phyloP scores from a whole-genome alignment of 1,140 invertebrate genomes.

The Anadara kagoshimensis region DNA sequence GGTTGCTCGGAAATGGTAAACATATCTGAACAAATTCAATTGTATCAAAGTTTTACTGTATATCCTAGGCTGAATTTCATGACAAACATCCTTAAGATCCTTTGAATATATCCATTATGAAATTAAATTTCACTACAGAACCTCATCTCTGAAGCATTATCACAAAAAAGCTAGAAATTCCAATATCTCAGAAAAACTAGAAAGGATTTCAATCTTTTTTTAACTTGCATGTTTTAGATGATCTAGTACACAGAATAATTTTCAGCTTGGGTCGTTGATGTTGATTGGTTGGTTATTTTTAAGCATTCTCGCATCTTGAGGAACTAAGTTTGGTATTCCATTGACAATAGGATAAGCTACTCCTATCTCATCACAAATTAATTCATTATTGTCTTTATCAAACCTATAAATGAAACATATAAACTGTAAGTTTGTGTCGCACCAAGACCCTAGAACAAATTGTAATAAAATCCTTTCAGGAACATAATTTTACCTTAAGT shows the following conservation, averaged over 20 bases:
- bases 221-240: too few relatives aligned
- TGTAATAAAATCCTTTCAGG: background rate
- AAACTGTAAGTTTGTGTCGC: background rate
- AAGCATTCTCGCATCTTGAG: constrained; percentile 60
- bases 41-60: too few relatives aligned
- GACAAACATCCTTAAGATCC: too few relatives aligned
- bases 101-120: too few relatives aligned
- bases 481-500: background rate
- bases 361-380: constrained; percentile 60
- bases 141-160: too few relatives aligned
- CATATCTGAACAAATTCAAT: too few relatives aligned
- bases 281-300: constrained; percentile 27
- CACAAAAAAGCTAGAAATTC: too few relatives aligned
- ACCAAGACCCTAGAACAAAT: background rate
- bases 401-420: constrained; percentile 54
- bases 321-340: constrained; percentile 66
- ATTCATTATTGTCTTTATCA: constrained; percentile 59
- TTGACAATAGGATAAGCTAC: constrained; percentile 67
- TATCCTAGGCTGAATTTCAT: too few relatives aligned
- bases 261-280: background rate
- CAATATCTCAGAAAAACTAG: too few relatives aligned
- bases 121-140: too few relatives aligned
- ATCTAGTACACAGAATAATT: background rate
- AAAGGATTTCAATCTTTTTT: too few relatives aligned
- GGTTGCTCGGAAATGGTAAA: too few relatives aligned